A percentile compares a stretch with the other conserved stretches of the same genome.
Conservation (phyloP, 2,113 vertebrate species). For the Cinclus cinclus region DNA sequence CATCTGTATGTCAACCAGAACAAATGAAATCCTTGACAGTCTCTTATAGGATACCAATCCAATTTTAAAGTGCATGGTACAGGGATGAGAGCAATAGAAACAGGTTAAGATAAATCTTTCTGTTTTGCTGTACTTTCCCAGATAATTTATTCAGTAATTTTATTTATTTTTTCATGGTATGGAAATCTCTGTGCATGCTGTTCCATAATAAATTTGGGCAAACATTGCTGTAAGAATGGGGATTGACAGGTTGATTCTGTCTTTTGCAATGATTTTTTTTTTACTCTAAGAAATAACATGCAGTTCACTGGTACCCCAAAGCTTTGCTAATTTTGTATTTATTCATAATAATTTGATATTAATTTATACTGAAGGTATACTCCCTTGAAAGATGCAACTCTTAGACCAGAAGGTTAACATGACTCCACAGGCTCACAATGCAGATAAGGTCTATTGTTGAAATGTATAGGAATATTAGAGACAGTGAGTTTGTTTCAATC, state of each 20-base stretch:
- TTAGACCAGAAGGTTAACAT: not conserved
- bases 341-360: conserved; percentile 1
- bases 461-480: not conserved
- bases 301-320: not conserved
- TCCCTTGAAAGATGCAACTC: not conserved
- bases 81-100: not conserved
- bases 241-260: not conserved
- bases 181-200: not conserved
- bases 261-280: not conserved
- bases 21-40: conserved; percentile 64
- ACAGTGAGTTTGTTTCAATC: not conserved
- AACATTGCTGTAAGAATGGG: not conserved
- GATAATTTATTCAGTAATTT: conserved; percentile 51
- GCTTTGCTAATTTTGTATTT: not conserved
- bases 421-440: not conserved
- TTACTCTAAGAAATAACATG: not conserved
- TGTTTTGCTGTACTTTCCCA: not conserved
- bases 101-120: conserved; percentile 49
- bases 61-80: conserved; percentile 61
- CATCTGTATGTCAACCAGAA: conserved; percentile 64
- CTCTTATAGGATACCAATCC: conserved; percentile 57
- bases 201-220: not conserved
- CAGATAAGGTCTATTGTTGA: not conserved
- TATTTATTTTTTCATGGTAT: conserved; percentile 16
- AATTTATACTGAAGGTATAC: not conserved